Evolutionary conservation across 2,113 vertebrate species (phyloP).

Genomic region (Prionailurus bengalensis): DNA sequence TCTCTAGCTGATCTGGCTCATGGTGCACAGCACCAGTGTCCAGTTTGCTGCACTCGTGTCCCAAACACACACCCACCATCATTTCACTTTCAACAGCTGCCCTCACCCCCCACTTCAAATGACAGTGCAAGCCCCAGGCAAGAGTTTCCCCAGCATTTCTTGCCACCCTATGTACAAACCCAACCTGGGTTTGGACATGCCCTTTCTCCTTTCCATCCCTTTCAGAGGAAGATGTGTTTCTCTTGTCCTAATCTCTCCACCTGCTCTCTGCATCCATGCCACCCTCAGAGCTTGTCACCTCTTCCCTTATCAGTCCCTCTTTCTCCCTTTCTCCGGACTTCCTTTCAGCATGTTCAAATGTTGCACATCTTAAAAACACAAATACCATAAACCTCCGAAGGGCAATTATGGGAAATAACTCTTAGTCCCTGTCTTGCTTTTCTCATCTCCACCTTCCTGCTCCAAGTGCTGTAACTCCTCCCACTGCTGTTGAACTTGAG

Average conservation of each 20-base stretch:
- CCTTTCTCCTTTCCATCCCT: neutral
- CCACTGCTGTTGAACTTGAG: neutral
- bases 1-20: neutral
- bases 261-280: neutral
- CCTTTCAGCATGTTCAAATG: neutral
- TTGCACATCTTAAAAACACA: neutral
- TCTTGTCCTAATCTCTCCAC: neutral
- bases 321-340: neutral
- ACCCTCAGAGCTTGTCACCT: neutral
- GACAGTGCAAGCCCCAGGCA: neutral
- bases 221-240: neutral
- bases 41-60: neutral
- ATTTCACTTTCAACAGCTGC: neutral
- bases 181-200: neutral
- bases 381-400: neutral
- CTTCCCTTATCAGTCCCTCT: neutral
- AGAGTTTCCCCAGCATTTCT: neutral
- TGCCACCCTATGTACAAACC: neutral
- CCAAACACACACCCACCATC: too few relatives aligned
- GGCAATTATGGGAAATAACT: neutral
- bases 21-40: too few relatives aligned
- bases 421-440: neutral
- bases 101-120: neutral
- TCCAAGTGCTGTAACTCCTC: neutral
- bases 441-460: neutral